Evolutionary conservation across 2,113 vertebrate species (phyloP), one percentile per base, ranked within the genome.

Genomic region (Aldabrachelys gigantea): DNA sequence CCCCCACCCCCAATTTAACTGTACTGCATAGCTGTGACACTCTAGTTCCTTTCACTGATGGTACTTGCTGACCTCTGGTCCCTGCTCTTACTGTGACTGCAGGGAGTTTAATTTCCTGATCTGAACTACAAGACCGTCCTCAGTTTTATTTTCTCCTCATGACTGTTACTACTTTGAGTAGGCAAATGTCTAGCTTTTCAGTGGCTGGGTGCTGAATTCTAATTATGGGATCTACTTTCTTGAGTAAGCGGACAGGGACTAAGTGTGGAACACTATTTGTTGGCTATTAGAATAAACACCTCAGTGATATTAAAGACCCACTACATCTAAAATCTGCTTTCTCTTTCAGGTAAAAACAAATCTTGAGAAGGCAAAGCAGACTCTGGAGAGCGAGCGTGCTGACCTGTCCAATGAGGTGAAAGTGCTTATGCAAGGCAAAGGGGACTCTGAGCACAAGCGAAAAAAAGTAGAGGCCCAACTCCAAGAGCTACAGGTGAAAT

Each of bases 351-450:
- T 99, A 94, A 99, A 99, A 98, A 99, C 98, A 76, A 99, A 99
- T 29, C 98, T 99, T 91, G 99, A 99, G 92, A 99, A 99, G 96
- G 98, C 99, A 35, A 99, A 99, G 97, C 99, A 99, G 98, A 98
- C 98, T 25, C 97, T 99, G 97, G 99, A 99, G 98, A 98, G 98
- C 0, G 99, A 99, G 97, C 99, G 98, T 53, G 99, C 98, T 50
- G 99, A 99, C 95, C 98, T 99, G 79, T 97, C 98, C 97, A 99
- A 99, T 6, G 99, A 99, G 97, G 96, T 99, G 94, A 99, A 99
- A 97, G 97, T 97, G 21, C 99, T 99, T 94, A 98, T 98, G 96
- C 99, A 99, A 96, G 98, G 98, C 31, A 99, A 99, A 90, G 98
- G 98, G 0, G 99, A 99, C 6, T 99, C 99, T 0, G 99, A 99